Base-by-base conservation (phyloP, 1,140 invertebrate genomes). In the Anastatus disparis region DNA sequence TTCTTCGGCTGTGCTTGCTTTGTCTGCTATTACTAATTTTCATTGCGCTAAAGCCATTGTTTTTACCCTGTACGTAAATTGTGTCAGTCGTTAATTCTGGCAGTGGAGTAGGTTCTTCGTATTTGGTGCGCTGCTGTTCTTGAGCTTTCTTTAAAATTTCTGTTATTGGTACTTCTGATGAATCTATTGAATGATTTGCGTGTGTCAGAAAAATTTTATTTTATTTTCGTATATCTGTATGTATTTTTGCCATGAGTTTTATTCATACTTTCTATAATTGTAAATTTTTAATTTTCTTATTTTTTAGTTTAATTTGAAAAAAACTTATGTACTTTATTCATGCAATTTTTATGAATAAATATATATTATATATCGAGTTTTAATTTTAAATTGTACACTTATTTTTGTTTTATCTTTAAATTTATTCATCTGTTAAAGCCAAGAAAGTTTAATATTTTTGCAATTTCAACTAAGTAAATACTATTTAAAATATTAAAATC, bases 51-150 rank as follows among this genome's bases (percentile, higher is more conserved):
- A 86, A 86, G 29, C 84, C 82, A 73, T 79, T 82, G 31, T 35
- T 35, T 59, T 75, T 79, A 31, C 80, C 74, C 69, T 86, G 82
- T 44, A 86, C 80, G 66, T 86, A 85, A 74, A 86, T 80, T n/a
- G 75, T 85, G 58, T 85, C 79, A 9, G 85, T 81, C 20, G 78
- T 81, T 42, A 85, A 72, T 71, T 82, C 79, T 3, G 78, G 72
- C 48, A 84, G 63, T 13, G 81, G 71, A 29, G 75, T 70, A 13
- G 83, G 78, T 6, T 85, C 78, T 48, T 81, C 82, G 38, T 84
- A 83, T 67, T 80, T 83, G 0, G 73, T 78, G 20, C 68, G 77
- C 7, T 58, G 44, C 10, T 62, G 27, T 40, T 84, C 78, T 29
- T 82, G 78, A 22, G 80, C 75, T 44, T 80, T 79, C 52, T 74